Evolutionary conservation across 2,888 invertebrate species (phyloP), one percentile per base, ranked within the genome.

Genomic region (Oxystoma pomonae): DNA sequence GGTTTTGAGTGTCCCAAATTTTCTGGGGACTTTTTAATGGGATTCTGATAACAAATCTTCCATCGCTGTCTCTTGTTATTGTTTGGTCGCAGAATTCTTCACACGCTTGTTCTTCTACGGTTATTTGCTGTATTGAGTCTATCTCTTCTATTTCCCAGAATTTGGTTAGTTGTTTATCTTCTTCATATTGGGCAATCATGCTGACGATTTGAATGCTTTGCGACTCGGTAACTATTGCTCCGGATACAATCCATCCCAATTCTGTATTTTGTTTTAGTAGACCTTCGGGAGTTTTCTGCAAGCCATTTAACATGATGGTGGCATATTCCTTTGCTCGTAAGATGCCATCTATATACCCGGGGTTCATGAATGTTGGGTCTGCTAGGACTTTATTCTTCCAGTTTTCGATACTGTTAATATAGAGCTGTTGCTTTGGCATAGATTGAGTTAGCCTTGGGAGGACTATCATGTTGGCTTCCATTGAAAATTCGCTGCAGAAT

Each of bases 61-160:
- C 53, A 49, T 67, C 65, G 50, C 67, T 63, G 21, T 59, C 53
- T 51, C 62, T 1, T 1, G 16, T 58, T 9, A 19, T 18, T 3
- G 56, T 64, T 35, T 58, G 2, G 9, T 55, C 20, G 50, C 21
- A 68, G 16, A 59, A 21, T 16, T 52, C 19, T 61, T 68, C 65
- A 60, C 67, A 68, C 12, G 20, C 12, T 60, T 55, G 20, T 16
- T 67, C 66, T 55, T 67, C 64, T 19, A 12, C 20, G 19, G 17
- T 57, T 7, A 7, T 3, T 35, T 35, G 35, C 3, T 7, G 35
- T 7, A 57, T 12, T 7, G 35, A 12, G 3, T 7, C 3, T 7
- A 35, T 35, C 12, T 35, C 12, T 3, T 35, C 35, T 35, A 35
- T 3, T 12, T 35, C 35, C 12, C 35, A 35, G 35, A 35, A 35